Evolutionary conservation across 2,113 vertebrate genomes (phyloP).

Genomic region (Plotosus lineatus): DNA sequence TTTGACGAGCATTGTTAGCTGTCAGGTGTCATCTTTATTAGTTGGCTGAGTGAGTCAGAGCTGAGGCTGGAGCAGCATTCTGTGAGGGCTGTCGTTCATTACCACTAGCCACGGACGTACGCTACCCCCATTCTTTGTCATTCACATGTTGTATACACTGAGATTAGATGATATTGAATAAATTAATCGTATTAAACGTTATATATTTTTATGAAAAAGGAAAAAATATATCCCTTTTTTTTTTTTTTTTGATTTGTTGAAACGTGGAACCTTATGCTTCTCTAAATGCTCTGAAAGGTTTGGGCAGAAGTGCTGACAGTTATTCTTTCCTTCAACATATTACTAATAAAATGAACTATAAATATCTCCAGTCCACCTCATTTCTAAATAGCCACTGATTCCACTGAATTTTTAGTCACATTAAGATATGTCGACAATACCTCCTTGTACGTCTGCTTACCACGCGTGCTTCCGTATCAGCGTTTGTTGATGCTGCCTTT

Average conservation of each 20-base stretch:
- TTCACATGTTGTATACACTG: slow-evolving; percentile 67
- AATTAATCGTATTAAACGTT: slow-evolving; percentile 4
- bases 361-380: no score
- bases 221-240: not conserved
- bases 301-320: not conserved
- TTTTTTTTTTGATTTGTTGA: no score
- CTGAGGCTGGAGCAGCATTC: slow-evolving; percentile 69
- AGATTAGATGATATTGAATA: slow-evolving; percentile 8
- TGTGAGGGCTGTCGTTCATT: slow-evolving; percentile 72
- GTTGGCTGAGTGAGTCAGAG: slow-evolving; percentile 70
- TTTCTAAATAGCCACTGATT: slow-evolving; percentile 6
- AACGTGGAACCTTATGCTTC: no score
- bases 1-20: slow-evolving; percentile 70
- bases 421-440: not conserved
- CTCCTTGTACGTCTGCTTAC: slow-evolving; percentile 3
- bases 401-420: not conserved
- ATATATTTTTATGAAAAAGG: not conserved
- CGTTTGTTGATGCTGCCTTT: not conserved
- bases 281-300: not conserved
- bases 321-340: no score
- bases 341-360: no score
- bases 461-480: slow-evolving; percentile 14
- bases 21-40: slow-evolving; percentile 81
- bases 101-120: slow-evolving; percentile 71
- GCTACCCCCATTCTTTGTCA: slow-evolving; percentile 73